phyloP scores from a whole-genome alignment of 2,797 vertebrate genomes.

The Xenentodon cancila region DNA sequence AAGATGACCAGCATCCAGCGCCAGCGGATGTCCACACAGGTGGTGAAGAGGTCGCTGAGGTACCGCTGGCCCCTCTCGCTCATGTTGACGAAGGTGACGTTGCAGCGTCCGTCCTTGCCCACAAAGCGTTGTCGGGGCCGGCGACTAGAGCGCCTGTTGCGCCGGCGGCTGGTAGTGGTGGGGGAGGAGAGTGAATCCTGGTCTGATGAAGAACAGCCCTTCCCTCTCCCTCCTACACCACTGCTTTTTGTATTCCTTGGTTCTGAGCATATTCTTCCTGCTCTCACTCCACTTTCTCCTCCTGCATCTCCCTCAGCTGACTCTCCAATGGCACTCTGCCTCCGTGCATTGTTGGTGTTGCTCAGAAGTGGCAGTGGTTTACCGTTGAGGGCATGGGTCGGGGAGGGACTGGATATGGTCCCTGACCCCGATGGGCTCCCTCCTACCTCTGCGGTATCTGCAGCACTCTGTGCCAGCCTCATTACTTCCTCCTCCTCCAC shows the following conservation, averaged over 20 bases:
- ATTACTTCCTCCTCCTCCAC: conserved; percentile 86
- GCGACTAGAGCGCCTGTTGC: conserved; percentile 63
- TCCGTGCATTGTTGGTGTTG: conserved; percentile 66
- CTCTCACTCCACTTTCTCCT: conserved; percentile 68
- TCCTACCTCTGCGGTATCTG: conserved; percentile 69
- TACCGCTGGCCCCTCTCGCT: conserved; percentile 92
- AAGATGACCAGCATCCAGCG: conserved; percentile 95
- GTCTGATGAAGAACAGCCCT: conserved; percentile 52
- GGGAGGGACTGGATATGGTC: conserved; percentile 65
- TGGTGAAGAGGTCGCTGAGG: conserved; percentile 93
- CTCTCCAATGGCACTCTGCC: conserved; percentile 58
- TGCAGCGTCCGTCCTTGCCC: conserved; percentile 86
- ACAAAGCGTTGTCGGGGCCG: conserved; percentile 84
- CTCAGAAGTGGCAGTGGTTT: conserved; percentile 69
- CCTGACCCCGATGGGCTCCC: conserved; percentile 63
- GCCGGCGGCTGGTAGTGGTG: conserved; percentile 58
- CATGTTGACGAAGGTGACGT: conserved; percentile 91
- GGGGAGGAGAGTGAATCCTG: conserved; percentile 68
- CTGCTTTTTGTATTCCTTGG: conserved; percentile 54
- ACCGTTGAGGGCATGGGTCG: conserved; percentile 74
- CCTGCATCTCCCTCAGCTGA: conserved; percentile 55
- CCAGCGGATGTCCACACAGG: conserved; percentile 95
- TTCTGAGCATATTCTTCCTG: conserved; percentile 60
- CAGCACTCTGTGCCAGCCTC: conserved; percentile 82
- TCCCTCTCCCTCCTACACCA: conserved; percentile 64